Evolutionary conservation across 37 sponge, comb jelly and placozoan species (phyloP), one percentile per base, ranked within the genome.

Genomic region (Aphrocallistes beatrix): DNA sequence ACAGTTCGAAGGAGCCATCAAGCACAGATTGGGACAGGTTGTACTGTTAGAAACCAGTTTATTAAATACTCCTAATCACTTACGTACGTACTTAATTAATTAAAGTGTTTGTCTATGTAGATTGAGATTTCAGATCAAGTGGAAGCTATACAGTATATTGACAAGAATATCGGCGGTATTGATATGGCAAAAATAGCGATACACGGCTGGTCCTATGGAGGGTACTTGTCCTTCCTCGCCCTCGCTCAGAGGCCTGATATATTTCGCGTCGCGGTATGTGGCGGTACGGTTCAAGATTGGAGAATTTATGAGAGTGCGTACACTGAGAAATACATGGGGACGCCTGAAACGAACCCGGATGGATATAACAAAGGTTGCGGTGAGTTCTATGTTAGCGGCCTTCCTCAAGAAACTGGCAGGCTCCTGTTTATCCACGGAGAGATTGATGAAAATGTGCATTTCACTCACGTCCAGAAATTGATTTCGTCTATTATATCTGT

Each of bases 381-480:
- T 0, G 50, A 87, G 87, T 82, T 1, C 47, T 38, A 38, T n/a
- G 37, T 81, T 9, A n/a, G 19, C 83, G 37, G 36, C 0, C 36
- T 36, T 32, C 34, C 40, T 34, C 51, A 37, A 86, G 93, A 93
- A 36, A 84, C 89, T 28, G 75, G 88, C 51, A 85, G 91, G 0
- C 82, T 96, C 34, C 90, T 96, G 85, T 81, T 96, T 32, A 38
- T 93, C 3, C 96, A 96, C 39, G 96, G 96, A 37, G 51, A 91
- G 81, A 90, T 81, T 37, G 96, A 96, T 88, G 96, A 96, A 85
- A 96, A 96, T 81, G 96, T 96, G 40, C 86, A 91, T 51, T 93
- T 91, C 51, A 93, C 89, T 23, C 96, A 96, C 87, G 89, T 93
- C 39, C 81, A 86, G 39, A 82, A 81, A 9, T 84, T 96, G 36